A percentile compares a stretch with the other conserved stretches of the same genome.
Evolutionary conservation across 2,888 invertebrate genomes (phyloP).

Genomic region (Megastigmus dorsalis): DNA sequence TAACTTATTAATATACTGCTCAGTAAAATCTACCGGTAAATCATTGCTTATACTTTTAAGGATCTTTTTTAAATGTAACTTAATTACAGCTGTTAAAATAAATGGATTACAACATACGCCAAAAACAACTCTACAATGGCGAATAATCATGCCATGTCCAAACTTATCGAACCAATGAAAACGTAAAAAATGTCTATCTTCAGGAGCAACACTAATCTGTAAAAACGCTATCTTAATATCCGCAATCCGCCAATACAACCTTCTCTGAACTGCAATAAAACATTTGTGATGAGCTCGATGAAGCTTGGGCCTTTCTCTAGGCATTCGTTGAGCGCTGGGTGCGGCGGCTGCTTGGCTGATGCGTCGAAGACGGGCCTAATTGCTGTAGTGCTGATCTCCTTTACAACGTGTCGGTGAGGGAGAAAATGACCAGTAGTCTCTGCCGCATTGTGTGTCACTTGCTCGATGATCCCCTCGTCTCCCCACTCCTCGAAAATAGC

Average conservation of each 20-base stretch:
- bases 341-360: too few species aligned
- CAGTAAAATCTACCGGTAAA: not conserved
- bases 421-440: not conserved
- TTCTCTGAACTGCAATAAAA: constrained; percentile 54
- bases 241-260: constrained; percentile 50
- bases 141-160: constrained; percentile 36
- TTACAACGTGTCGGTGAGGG: constrained; percentile 51
- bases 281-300: constrained; percentile 55
- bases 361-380: constrained; percentile 61
- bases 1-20: constrained; percentile 8
- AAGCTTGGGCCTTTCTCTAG: constrained; percentile 56
- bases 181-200: constrained; percentile 54
- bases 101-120: constrained; percentile 58
- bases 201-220: constrained; percentile 54
- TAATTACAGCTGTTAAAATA: constrained; percentile 56
- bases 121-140: constrained; percentile 58
- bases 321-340: constrained; percentile 60
- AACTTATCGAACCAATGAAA: constrained; percentile 58
- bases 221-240: constrained; percentile 56
- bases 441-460: constrained; percentile 52
- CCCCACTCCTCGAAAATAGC: constrained; percentile 62
- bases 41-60: not conserved
- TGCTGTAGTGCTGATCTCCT: constrained; percentile 52
- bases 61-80: constrained; percentile 54
- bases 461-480: constrained; percentile 60